Evolutionary conservation across 1,140 invertebrate species (phyloP).

Genomic region (Cheumatopsyche charites): DNA sequence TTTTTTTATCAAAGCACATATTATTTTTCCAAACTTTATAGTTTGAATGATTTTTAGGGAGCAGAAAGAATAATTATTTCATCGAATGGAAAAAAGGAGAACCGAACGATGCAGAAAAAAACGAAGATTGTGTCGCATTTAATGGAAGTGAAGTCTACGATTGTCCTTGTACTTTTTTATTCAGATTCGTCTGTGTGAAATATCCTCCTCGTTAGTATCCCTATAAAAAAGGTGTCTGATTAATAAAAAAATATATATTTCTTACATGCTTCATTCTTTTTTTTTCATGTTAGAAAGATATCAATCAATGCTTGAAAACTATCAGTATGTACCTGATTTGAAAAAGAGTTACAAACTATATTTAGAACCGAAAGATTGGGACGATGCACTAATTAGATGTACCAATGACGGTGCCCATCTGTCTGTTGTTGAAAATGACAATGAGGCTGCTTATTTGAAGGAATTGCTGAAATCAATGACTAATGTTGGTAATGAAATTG

Average conservation of each 20-base stretch:
- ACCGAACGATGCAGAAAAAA: conserved; percentile 37
- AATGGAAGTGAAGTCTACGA: conserved; percentile 24
- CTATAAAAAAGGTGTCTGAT: no score
- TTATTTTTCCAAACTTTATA: no score
- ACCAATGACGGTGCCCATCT: conserved; percentile 35
- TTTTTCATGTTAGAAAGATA: no score
- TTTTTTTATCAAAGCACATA: background rate
- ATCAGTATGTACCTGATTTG: background rate
- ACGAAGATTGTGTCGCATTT: conserved; percentile 38
- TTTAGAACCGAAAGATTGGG: conserved; percentile 18
- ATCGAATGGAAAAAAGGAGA: conserved; percentile 34
- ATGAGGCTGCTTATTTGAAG: conserved; percentile 25
- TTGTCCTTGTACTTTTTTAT: conserved; percentile 4
- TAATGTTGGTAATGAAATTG: no score
- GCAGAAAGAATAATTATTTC: conserved; percentile 11
- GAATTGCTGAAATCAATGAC: background rate
- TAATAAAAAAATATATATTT: no score
- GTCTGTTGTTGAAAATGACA: conserved; percentile 33
- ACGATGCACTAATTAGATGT: conserved; percentile 35
- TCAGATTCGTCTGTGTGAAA: conserved; percentile 11
- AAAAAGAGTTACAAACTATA: conserved; percentile 24
- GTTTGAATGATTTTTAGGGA: no score
- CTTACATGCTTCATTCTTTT: no score
- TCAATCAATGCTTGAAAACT: no score
- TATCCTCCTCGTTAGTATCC: no score